phyloP scores from a whole-genome alignment of 2,797 vertebrate genomes.

The Enteromius unitaeniatus region DNA sequence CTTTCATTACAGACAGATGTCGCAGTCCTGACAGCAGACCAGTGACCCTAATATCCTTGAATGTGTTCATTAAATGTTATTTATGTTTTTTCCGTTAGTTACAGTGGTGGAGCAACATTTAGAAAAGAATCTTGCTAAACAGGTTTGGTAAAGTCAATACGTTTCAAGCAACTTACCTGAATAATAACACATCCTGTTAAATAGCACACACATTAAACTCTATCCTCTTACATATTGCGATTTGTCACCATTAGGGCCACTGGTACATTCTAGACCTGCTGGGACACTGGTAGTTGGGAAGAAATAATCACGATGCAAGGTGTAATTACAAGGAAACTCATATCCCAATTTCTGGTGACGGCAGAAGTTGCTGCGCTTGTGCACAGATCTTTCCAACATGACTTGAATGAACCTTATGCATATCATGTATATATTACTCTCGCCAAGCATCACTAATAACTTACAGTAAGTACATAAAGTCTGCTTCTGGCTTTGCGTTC shows the following conservation, averaged over 20 bases:
- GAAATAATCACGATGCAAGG: not conserved
- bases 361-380: too few species aligned
- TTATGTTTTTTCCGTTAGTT: not conserved
- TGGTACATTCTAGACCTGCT: not conserved
- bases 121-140: not conserved
- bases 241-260: not conserved
- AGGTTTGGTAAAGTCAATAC: not conserved
- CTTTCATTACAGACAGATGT: constrained; percentile 20
- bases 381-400: not conserved
- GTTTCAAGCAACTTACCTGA: not conserved
- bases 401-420: not conserved
- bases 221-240: not conserved
- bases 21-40: not conserved
- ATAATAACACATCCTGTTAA: not conserved
- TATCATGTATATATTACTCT: not conserved
- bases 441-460: not conserved
- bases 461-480: not conserved
- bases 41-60: not conserved
- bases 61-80: not conserved
- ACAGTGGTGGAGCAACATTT: not conserved
- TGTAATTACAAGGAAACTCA: not conserved
- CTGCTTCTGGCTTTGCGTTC: not conserved
- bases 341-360: too few species aligned
- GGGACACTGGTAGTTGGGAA: not conserved
- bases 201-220: not conserved